Conservation (phyloP, 2,888 invertebrate species). For the Brachypalpus laphriformis region DNA sequence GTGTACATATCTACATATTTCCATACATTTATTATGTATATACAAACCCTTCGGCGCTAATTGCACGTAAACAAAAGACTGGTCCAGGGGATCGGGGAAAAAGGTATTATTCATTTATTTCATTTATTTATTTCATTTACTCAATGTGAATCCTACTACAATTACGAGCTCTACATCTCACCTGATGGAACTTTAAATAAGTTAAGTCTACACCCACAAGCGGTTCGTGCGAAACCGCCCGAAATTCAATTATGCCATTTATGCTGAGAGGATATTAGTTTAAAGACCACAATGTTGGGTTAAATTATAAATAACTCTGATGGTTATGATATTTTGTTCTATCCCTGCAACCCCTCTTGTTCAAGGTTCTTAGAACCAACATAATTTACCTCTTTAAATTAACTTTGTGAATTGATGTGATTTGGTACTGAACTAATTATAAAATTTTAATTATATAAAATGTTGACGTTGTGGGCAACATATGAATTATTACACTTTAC, state of each 20-base stretch:
- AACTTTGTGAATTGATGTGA: background rate
- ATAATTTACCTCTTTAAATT: background rate
- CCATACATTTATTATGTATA: too few species aligned
- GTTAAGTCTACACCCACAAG: background rate
- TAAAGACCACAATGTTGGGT: background rate
- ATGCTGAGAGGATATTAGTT: background rate
- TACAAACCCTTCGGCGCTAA: too few species aligned
- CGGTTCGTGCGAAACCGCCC: background rate
- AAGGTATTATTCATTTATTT: too few species aligned
- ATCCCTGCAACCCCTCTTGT: background rate
- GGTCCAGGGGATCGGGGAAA: too few species aligned
- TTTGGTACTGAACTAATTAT: background rate
- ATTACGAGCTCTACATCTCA: background rate
- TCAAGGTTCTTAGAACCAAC: background rate
- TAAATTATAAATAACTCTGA: background rate
- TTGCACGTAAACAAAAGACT: too few species aligned
- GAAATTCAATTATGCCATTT: background rate
- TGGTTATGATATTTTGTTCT: background rate
- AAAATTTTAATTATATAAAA: background rate
- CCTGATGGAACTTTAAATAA: background rate
- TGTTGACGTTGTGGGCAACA: background rate
- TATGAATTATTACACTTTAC: background rate
- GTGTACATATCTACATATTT: too few species aligned
- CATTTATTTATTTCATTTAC: background rate
- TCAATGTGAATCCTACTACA: background rate